Base-by-base conservation (phyloP, 2,797 vertebrate species). In the Sebastes hubbsi region DNA sequence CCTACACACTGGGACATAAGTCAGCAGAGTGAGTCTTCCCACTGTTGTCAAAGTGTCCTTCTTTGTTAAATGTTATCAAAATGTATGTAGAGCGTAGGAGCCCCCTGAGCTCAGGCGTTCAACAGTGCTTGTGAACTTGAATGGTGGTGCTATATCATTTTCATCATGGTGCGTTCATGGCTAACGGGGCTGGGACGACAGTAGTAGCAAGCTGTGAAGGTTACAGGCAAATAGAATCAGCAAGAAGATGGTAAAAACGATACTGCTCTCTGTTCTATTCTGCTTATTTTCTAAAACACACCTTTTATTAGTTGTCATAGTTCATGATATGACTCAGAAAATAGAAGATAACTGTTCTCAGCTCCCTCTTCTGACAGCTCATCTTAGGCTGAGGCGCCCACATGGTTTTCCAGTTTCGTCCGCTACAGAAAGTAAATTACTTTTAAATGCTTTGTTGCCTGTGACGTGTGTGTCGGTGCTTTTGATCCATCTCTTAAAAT, bases 401-500 rank as follows among this genome's bases (percentile, higher is more conserved):
- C 18, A 11, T 29, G 20, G 4, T 65, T 82, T 78, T 61, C 30
- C 73, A 38, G 59, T 67, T 81, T 75, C 22, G 5, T 6, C 32
- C 13, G 1, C 55, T 27, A 29, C 71, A 38, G 27, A 70, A 61
- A 63, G 32, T n/a, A 32, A 65, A 56, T 24, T 6, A 38, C 34
- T 63, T 75, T 38, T 2, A 4, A 65, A 25, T 14, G 25, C 63
- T 85, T 71, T 78, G 77, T 78, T 18, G 66, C 75, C 78, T 46
- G 85, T 75, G 82, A 79, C 56, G 16, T 8, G 20, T 8, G 16
- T 52, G 42, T 75, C 36, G 0, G 32, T 22, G 54, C 14, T 61
- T 85, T 62, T 59, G n/a, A 59, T 52, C 14, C 3, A 9, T 12
- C 46, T 82, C 55, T 75, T 76, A 76, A 82, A 86, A 61, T 46